A percentile compares a stretch with the other conserved stretches of the same genome.
phyloP scores from a whole-genome alignment of 2,888 invertebrate genomes.

The Tortrix viridana region DNA sequence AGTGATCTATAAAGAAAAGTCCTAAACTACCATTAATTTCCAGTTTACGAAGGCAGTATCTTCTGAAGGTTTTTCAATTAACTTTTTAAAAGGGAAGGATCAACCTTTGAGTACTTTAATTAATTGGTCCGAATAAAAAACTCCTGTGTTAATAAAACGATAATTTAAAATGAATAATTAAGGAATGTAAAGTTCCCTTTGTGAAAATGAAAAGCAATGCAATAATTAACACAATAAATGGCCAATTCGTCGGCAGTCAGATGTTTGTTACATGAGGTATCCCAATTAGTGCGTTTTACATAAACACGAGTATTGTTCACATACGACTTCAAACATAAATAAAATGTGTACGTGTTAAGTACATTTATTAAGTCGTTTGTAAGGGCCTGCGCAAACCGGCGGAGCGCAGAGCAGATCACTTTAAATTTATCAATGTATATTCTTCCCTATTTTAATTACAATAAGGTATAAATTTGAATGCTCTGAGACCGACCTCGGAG shows the following conservation, averaged over 20 bases:
- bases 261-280: constrained; percentile 1
- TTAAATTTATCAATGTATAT: no score
- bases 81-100: constrained; percentile 6
- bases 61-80: constrained; percentile 3
- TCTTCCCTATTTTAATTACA: no score
- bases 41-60: constrained; percentile 6
- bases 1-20: neutral
- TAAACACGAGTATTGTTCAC: neutral
- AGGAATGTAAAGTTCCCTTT: neutral
- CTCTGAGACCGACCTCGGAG: no score
- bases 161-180: constrained; percentile 3
- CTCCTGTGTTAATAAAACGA: constrained; percentile 4
- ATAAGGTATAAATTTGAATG: no score
- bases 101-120: constrained; percentile 10
- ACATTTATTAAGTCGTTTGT: constrained; percentile 1
- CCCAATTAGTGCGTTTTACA: constrained; percentile 3
- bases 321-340: neutral
- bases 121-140: constrained; percentile 1
- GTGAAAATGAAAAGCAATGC: neutral
- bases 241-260: neutral
- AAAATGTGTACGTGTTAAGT: neutral
- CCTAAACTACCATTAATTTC: constrained; percentile 1
- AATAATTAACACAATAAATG: constrained; percentile 1
- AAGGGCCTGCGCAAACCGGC: no score
- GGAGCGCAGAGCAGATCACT: no score